phyloP scores from a whole-genome alignment of 2,113 vertebrate species.

The Regulus satrapa region DNA sequence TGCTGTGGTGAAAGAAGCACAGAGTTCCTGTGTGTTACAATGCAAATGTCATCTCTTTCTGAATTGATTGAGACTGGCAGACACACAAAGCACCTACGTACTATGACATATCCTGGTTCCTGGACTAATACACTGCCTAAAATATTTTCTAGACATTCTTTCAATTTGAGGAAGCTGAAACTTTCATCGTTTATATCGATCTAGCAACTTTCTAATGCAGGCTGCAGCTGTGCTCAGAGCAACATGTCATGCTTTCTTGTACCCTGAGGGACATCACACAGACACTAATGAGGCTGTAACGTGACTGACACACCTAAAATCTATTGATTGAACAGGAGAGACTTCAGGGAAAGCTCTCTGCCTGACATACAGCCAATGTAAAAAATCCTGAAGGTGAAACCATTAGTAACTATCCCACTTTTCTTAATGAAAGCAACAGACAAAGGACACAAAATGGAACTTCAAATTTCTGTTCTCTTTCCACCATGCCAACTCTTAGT shows the following conservation, averaged over 20 bases:
- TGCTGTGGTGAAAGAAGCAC: background rate
- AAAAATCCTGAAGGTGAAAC: background rate
- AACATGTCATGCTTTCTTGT: background rate
- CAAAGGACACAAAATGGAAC: background rate
- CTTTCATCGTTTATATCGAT: background rate
- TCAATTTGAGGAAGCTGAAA: background rate
- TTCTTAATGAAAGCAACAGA: background rate
- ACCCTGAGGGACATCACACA: background rate
- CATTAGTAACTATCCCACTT: background rate
- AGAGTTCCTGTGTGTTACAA: background rate
- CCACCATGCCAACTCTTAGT: background rate
- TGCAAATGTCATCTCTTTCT: background rate
- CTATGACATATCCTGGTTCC: background rate
- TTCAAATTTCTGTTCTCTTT: background rate
- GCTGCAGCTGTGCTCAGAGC: background rate
- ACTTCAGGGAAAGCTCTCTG: background rate
- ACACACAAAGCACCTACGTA: background rate
- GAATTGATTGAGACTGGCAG: background rate
- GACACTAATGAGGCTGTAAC: background rate
- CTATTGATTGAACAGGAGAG: background rate
- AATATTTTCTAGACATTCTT: background rate
- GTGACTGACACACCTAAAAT: background rate
- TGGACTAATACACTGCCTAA: background rate
- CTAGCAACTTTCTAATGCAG: background rate
- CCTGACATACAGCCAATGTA: background rate